Base-by-base conservation (phyloP, 2,797 vertebrate genomes). In the Epinephelus awoara region DNA sequence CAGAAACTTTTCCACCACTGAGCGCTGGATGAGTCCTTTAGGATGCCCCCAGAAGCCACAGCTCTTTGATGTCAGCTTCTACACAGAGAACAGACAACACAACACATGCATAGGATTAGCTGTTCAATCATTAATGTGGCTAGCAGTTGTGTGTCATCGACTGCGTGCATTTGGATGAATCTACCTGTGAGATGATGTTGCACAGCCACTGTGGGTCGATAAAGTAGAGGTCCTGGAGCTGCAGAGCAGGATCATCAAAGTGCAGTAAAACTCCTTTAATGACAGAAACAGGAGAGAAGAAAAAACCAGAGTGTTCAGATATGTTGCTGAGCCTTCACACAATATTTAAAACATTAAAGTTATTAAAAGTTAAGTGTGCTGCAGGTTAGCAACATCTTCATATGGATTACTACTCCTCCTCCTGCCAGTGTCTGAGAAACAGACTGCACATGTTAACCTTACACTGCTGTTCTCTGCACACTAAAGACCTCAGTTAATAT, bases 131-230 rank as follows among this genome's bases (percentile, higher is more conserved):
- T 34, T 34, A 8, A 34, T 34, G 34, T 34, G 34, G 34, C 34
- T 34, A 34, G 56, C 29, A 47, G 49, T 29, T 29, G 1, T 21
- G 34, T 49, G 21, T 19, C 44, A n/a, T 21, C 18, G 21, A 27
- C 17, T 74, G 2, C 63, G 64, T 54, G 44, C 51, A 67, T 34
- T 15, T 4, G 13, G 19, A 4, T 52, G 50, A 56, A 9, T 49
- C 12, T 82, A 99, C 98, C 97, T 99, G 97, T 38, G 97, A 97
- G 94, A 99, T 97, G 91, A 97, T 94, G 94, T 97, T 97, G 91
- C 98, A 99, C 2, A 99, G 93, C 98, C 98, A 99, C 90, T 97
- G 97, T 0, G 98, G 98, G 85, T 98, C 93, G 50, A 99, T 97
- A 54, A 99, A 99, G 93, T 98, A 99, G 27, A 99, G 94, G 38